phyloP scores from a whole-genome alignment of 2,888 invertebrate species.

The Pollenia labialis region DNA sequence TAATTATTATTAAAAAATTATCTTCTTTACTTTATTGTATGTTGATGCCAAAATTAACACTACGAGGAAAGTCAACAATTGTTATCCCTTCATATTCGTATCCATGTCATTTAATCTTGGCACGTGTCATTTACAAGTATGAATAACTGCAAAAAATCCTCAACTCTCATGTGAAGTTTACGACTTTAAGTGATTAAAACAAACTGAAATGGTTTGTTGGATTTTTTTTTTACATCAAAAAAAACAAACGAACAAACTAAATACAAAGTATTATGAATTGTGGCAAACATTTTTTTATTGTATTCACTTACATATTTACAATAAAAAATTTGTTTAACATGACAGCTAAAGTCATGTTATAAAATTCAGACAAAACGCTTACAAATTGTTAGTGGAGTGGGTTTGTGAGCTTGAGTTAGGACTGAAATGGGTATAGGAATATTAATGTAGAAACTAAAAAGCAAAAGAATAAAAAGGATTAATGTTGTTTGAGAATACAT shows the following conservation, averaged over 20 bases:
- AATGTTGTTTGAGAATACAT: too few species aligned
- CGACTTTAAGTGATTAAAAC: slow-evolving; percentile 49
- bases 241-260: slow-evolving; percentile 11
- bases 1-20: too few species aligned
- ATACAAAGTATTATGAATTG: slow-evolving; percentile 41
- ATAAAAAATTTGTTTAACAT: slow-evolving; percentile 67
- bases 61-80: background rate
- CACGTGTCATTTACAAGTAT: slow-evolving; percentile 57
- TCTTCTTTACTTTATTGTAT: background rate
- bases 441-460: background rate
- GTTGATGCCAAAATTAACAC: background rate
- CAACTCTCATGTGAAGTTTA: slow-evolving; percentile 34
- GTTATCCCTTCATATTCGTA: slow-evolving; percentile 41
- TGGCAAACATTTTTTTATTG: slow-evolving; percentile 17
- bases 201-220: slow-evolving; percentile 41
- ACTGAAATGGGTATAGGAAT: background rate
- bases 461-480: background rate
- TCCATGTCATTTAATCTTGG: slow-evolving; percentile 55
- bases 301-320: slow-evolving; percentile 47
- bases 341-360: slow-evolving; percentile 54
- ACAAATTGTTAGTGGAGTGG: background rate
- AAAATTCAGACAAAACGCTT: slow-evolving; percentile 26
- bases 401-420: background rate
- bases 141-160: slow-evolving; percentile 4
- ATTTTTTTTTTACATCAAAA: slow-evolving; percentile 40